Conservation (phyloP, 37 sponge, comb jelly and placozoan species). For the Cladorhizidae sp. region DNA sequence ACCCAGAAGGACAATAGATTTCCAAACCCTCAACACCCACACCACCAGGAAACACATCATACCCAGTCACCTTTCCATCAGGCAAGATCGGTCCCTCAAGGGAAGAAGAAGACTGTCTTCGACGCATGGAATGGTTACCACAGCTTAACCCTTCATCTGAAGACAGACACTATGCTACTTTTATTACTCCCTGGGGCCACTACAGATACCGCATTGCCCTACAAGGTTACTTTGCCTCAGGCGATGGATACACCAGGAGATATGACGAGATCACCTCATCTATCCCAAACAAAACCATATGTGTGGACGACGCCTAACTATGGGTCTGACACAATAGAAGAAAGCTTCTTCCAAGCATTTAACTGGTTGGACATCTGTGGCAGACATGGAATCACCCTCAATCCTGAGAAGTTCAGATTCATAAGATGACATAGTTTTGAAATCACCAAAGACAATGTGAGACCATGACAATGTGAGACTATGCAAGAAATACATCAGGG, state of each 20-base stretch:
- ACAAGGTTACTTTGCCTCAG: slow-evolving; percentile 50
- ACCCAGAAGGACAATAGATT: slow-evolving; percentile 36
- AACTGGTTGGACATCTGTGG: slow-evolving; percentile 55
- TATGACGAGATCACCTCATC: slow-evolving; percentile 31
- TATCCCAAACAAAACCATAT: slow-evolving; percentile 33
- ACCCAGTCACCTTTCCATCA: slow-evolving; percentile 41
- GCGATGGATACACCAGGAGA: slow-evolving; percentile 33
- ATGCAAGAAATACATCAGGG: slow-evolving; percentile 54
- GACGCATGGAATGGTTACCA: slow-evolving; percentile 50
- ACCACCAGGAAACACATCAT: slow-evolving; percentile 37
- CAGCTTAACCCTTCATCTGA: slow-evolving; percentile 31
- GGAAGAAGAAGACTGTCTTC: slow-evolving; percentile 47
- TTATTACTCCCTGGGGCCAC: slow-evolving; percentile 39
- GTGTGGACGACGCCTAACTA: slow-evolving; percentile 30
- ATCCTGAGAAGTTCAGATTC: slow-evolving; percentile 45
- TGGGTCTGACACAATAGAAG: slow-evolving; percentile 50
- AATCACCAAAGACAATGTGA: slow-evolving; percentile 46
- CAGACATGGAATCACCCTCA: slow-evolving; percentile 47
- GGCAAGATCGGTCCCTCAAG: slow-evolving; percentile 48
- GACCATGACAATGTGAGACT: slow-evolving; percentile 52
- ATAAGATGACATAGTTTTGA: slow-evolving; percentile 43
- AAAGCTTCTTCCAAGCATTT: slow-evolving; percentile 47
- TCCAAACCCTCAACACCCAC: slow-evolving; percentile 36
- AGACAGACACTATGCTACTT: slow-evolving; percentile 22
- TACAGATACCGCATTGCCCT: slow-evolving; percentile 46